Evolutionary conservation across 2,797 vertebrate species (phyloP).

Genomic region (Odontamblyopus rebecca): DNA sequence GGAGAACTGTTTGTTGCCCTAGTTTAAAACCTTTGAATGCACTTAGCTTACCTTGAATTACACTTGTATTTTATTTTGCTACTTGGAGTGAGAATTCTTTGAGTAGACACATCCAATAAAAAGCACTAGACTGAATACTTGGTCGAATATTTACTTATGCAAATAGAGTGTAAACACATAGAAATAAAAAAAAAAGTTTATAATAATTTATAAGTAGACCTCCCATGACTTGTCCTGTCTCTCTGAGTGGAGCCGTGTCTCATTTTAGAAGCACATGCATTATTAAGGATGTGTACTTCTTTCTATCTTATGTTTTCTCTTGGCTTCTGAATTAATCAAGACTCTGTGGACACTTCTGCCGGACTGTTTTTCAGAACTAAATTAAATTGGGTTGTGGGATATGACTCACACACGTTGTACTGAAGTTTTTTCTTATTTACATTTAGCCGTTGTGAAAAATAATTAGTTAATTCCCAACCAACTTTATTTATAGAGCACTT

Average conservation of each 20-base stretch:
- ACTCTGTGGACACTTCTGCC: conserved; percentile 14
- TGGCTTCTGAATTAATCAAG: conserved; percentile 44
- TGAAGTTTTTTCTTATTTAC: neutral
- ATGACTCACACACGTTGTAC: neutral
- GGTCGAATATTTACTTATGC: neutral
- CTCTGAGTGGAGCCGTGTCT: conserved; percentile 45
- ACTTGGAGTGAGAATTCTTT: too few species aligned
- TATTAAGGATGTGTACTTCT: conserved; percentile 49
- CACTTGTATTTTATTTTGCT: too few species aligned
- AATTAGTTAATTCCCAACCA: neutral
- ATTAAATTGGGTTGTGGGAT: conserved; percentile 13
- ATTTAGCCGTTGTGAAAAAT: neutral
- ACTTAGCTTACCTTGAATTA: too few species aligned
- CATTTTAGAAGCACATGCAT: conserved; percentile 55
- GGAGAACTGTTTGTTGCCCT: too few species aligned
- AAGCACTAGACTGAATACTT: neutral
- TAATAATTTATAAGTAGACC: conserved; percentile 57
- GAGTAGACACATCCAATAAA: neutral
- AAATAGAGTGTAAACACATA: conserved; percentile 14
- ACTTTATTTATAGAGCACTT: too few species aligned
- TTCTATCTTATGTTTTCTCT: conserved; percentile 44
- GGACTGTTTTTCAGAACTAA: conserved; percentile 20
- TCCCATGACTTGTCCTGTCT: conserved; percentile 30
- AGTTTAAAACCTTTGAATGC: too few species aligned
- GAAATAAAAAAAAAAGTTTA: conserved; percentile 19